These are phyloP conservation scores for Austrofundulus limnaeus DNA, from an alignment of 2,113 vertebrate genomes.

Conservation along the genomic window DNA sequence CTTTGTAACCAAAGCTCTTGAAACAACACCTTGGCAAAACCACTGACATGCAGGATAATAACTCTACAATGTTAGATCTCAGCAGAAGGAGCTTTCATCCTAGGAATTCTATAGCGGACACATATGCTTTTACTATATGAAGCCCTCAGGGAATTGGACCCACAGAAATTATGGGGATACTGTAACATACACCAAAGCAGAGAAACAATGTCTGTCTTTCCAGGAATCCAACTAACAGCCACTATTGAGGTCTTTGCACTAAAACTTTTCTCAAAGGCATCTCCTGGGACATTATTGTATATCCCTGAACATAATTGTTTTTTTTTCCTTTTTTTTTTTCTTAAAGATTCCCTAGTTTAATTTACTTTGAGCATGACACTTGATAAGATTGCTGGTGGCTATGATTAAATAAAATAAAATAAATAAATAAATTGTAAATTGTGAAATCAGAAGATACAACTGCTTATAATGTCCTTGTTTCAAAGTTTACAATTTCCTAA, in stretches of 20 bases:
- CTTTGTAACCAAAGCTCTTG: constrained; percentile 50
- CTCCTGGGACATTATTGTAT: background rate
- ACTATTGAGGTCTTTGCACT: constrained; percentile 31
- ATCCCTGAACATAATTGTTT: too few species aligned
- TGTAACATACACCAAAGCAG: constrained; percentile 54
- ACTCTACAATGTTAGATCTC: constrained; percentile 41
- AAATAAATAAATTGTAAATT: too few species aligned
- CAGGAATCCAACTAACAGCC: constrained; percentile 37
- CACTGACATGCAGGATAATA: constrained; percentile 56
- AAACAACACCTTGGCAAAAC: constrained; percentile 57
- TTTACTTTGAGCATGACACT: constrained; percentile 3
- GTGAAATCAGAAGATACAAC: too few species aligned
- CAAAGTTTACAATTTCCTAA: too few species aligned
- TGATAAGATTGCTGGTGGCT: background rate
- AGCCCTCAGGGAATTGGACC: constrained; percentile 39
- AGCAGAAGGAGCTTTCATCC: constrained; percentile 48
- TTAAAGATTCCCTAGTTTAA: background rate
- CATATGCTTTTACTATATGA: constrained; percentile 63
- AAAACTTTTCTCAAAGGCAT: constrained; percentile 14
- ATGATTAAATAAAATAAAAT: background rate
- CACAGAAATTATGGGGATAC: constrained; percentile 42
- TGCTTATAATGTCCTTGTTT: too few species aligned
- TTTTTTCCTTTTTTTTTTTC: too few species aligned
- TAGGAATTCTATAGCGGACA: constrained; percentile 56
- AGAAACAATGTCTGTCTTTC: constrained; percentile 47